A percentile compares a stretch with the other conserved stretches of the same genome.
Evolutionary conservation across 1,140 invertebrate species (phyloP).

Genomic region (Anastrepha obliqua): DNA sequence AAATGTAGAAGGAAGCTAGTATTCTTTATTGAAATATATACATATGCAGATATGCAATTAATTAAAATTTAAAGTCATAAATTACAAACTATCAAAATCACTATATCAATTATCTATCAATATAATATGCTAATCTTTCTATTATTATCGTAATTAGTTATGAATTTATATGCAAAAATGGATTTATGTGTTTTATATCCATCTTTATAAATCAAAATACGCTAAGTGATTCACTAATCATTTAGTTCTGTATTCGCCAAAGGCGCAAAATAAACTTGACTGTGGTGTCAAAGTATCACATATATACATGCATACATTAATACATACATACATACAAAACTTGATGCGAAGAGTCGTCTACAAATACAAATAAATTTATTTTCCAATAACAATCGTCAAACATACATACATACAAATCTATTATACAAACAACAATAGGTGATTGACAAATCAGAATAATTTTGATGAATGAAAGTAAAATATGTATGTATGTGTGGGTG

Average conservation of each 20-base stretch:
- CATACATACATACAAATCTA: background rate
- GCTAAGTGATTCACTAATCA: background rate
- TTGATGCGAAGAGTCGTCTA: background rate
- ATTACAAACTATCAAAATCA: background rate
- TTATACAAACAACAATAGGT: conserved; percentile 4
- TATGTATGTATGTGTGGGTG: background rate
- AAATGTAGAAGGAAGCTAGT: no score
- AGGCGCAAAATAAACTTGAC: background rate
- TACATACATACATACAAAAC: conserved; percentile 7
- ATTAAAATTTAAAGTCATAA: background rate
- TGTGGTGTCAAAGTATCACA: background rate
- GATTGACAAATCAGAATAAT: conserved; percentile 24
- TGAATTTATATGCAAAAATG: background rate
- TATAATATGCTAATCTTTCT: conserved; percentile 29
- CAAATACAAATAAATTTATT: background rate
- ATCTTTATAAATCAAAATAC: background rate
- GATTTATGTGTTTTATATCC: background rate
- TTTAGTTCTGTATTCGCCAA: background rate
- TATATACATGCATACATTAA: background rate
- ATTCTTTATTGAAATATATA: no score
- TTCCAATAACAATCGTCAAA: background rate
- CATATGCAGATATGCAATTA: background rate
- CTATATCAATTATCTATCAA: background rate
- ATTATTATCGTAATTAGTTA: background rate
- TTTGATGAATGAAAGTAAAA: conserved; percentile 5